These are phyloP conservation scores for Montipora capitata DNA, from an alignment of 92 coral and sea anemone genomes.

Conservation along the genomic window DNA sequence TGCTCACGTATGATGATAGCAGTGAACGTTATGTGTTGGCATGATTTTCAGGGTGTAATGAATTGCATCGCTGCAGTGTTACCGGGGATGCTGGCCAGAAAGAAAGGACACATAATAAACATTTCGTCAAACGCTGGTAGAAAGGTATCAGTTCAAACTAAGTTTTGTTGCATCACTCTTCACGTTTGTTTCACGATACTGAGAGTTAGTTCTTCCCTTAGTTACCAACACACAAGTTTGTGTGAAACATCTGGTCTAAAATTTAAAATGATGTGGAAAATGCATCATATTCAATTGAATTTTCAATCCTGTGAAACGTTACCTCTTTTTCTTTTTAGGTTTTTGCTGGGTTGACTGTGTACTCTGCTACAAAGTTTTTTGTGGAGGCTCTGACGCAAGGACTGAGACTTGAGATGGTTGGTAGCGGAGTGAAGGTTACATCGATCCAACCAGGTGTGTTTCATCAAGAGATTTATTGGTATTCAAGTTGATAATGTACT, in stretches of 20 bases:
- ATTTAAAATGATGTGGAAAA: background rate
- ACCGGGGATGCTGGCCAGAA: conserved; percentile 88
- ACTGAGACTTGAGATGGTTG: conserved; percentile 83
- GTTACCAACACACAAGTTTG: background rate
- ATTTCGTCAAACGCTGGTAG: conserved; percentile 89
- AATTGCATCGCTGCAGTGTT: conserved; percentile 86
- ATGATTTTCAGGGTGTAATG: conserved; percentile 75
- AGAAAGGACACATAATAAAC: conserved; percentile 87
- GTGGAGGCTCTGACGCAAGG: conserved; percentile 89
- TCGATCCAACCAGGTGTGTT: conserved; percentile 91
- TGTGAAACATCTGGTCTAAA: background rate
- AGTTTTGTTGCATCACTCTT: too few species aligned
- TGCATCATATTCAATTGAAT: too few species aligned
- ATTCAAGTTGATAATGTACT: too few species aligned
- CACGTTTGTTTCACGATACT: too few species aligned
- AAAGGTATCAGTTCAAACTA: conserved; percentile 58
- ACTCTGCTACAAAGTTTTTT: conserved; percentile 89
- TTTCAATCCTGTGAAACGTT: too few species aligned
- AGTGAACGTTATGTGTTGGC: too few species aligned
- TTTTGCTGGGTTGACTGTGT: conserved; percentile 86
- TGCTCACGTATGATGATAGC: too few species aligned
- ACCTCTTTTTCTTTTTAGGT: conserved; percentile 30
- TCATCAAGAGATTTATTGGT: background rate
- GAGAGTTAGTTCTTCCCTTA: too few species aligned
- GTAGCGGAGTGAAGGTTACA: conserved; percentile 88